A percentile compares a stretch with the other conserved stretches of the same genome.
Evolutionary conservation across 2,797 vertebrate genomes (phyloP).

Genomic region (Muscicapa comitata): DNA sequence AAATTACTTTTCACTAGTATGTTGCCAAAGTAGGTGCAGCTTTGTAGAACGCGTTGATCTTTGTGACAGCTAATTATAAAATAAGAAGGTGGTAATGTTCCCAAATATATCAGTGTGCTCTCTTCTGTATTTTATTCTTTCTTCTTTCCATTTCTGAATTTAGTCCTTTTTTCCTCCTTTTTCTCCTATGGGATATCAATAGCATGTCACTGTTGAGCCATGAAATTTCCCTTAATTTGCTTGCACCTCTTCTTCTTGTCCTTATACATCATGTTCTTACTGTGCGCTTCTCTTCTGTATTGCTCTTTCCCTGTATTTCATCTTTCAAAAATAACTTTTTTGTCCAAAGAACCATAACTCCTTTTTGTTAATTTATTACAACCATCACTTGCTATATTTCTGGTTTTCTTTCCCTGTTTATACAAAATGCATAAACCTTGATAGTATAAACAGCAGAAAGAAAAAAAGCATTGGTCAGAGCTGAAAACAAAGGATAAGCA

Average conservation of each 20-base stretch:
- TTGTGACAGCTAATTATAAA: conserved; percentile 45
- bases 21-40: background rate
- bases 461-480: background rate
- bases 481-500: background rate
- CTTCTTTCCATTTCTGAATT: background rate
- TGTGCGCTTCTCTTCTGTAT: background rate
- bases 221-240: background rate
- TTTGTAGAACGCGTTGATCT: conserved; percentile 9
- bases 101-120: background rate
- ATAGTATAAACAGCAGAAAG: background rate
- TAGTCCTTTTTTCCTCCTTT: background rate
- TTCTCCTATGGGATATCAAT: background rate
- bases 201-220: background rate
- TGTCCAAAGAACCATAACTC: background rate
- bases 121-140: background rate
- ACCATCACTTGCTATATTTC: background rate
- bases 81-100: conserved; percentile 1
- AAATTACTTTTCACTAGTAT: background rate
- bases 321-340: background rate
- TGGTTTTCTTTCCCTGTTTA: background rate
- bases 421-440: background rate
- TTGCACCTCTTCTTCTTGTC: background rate
- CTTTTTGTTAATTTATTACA: background rate
- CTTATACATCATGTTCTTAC: background rate
- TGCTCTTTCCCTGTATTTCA: background rate